Conservation (phyloP, 2,797 vertebrate species). For the Pagetopsis macropterus region DNA sequence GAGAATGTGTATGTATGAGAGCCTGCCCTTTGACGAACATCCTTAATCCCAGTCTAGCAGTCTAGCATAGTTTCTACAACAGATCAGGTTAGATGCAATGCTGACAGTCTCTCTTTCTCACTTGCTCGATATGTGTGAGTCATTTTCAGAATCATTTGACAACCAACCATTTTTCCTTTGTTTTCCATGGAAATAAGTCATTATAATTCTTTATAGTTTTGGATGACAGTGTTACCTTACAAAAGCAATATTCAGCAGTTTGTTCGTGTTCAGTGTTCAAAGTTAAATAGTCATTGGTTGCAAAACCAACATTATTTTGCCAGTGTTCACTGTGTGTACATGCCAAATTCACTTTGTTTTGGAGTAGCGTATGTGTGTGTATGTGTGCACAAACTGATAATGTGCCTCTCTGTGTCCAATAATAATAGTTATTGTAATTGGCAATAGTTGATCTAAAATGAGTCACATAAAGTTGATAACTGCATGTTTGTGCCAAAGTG, state of each 20-base stretch:
- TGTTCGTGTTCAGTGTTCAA: conserved; percentile 13
- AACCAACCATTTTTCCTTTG: background rate
- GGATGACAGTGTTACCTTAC: conserved; percentile 17
- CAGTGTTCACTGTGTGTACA: conserved; percentile 19
- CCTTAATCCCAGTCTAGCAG: background rate
- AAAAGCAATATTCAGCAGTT: conserved; percentile 1
- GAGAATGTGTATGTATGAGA: background rate
- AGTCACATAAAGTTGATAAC: conserved; percentile 3
- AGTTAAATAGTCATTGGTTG: conserved; percentile 14
- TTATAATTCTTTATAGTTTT: conserved; percentile 23
- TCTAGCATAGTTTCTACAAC: background rate
- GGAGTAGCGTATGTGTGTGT: background rate
- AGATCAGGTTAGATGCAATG: background rate
- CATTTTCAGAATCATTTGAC: background rate
- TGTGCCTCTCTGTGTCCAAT: background rate
- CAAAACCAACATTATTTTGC: conserved; percentile 25
- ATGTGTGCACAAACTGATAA: conserved; percentile 7
- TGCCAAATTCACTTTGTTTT: conserved; percentile 31
- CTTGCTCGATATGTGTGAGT: background rate
- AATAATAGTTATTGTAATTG: conserved; percentile 17
- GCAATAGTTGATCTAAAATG: conserved; percentile 12
- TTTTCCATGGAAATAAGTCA: background rate
- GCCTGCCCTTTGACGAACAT: conserved; percentile 25
- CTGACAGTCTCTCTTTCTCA: background rate
- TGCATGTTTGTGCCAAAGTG: conserved; percentile 13